These are phyloP conservation scores for Patella caerulea DNA, from an alignment of 2,888 invertebrate genomes.

Conservation along the genomic window DNA sequence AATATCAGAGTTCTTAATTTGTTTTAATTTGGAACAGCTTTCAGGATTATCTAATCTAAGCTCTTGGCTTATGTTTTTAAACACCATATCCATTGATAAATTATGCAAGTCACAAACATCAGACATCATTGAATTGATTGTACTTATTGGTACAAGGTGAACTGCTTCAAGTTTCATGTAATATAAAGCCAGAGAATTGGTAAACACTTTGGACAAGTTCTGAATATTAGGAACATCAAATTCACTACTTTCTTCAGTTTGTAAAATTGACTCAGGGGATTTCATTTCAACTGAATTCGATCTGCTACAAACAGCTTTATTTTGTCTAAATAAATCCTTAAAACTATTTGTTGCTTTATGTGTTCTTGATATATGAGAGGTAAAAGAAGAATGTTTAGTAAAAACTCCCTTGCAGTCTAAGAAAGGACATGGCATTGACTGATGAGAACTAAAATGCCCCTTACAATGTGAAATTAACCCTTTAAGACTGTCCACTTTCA, in stretches of 20 bases:
- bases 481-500: background rate
- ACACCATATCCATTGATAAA: background rate
- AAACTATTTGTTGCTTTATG: background rate
- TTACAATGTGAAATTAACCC: slow-evolving; percentile 5
- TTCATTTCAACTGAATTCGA: background rate
- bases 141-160: background rate
- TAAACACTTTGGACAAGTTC: slow-evolving; percentile 3
- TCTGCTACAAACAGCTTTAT: background rate
- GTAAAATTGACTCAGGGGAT: background rate
- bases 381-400: background rate
- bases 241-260: background rate
- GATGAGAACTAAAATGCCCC: background rate
- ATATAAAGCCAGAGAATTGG: background rate
- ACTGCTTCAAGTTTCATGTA: slow-evolving; percentile 1
- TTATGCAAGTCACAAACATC: background rate
- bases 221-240: background rate
- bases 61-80: background rate
- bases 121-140: background rate
- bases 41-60: background rate
- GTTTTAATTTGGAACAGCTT: background rate
- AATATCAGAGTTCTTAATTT: background rate
- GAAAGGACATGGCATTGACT: background rate
- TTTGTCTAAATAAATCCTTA: slow-evolving; percentile 9
- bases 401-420: background rate
- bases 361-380: slow-evolving; percentile 1